Base-by-base conservation (phyloP, 2,113 vertebrate genomes). In the Pteruthius melanotis region DNA sequence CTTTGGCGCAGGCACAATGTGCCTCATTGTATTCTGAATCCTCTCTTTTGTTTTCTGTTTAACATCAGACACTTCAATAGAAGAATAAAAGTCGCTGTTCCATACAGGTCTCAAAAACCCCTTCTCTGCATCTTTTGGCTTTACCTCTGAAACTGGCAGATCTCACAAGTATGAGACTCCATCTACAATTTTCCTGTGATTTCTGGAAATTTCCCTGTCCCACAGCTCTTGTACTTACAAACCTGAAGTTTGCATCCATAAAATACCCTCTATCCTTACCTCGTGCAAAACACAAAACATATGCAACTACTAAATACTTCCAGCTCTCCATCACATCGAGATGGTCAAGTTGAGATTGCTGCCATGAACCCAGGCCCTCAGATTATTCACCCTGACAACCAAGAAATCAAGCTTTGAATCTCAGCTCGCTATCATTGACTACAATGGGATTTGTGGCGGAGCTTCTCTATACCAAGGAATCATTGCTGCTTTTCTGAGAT, bases 41-140 rank as follows among this genome's bases (percentile, higher is more conserved):
- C 69, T 71, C 72, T 70, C 74, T 75, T 93, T 94, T 94, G 56
- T 96, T 94, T 94, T 83, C 59, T 49, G 31, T 84, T 94, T 78
- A 91, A 33, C 53, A 44, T 76, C 50, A 86, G 63, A 18, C 18
- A 49, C 35, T 79, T 85, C 28, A 70, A 21, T 17, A 84, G 33
- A 68, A 85, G 13, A 57, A 60, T 21, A 78, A 66, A 65, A 57
- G 12, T 7, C 45, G 28, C 39, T 11, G 4, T 70, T 93, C 70
- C 47, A 54, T 27, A 50, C 63, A 90, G 45, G 50, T 80, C 79
- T 92, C 50, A 74, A 45, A 85, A 90, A 27, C 23, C 11, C 49
- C n/a, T 76, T 63, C 50, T 39, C 68, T 69, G 23, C 18, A 53
- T 80, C 30, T 27, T 74, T 83, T 74, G 81, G 21, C 42, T 65